A percentile compares a stretch with the other conserved stretches of the same genome.
Conservation (phyloP, 2,888 invertebrate species). For the Drosophila fungiperda region DNA sequence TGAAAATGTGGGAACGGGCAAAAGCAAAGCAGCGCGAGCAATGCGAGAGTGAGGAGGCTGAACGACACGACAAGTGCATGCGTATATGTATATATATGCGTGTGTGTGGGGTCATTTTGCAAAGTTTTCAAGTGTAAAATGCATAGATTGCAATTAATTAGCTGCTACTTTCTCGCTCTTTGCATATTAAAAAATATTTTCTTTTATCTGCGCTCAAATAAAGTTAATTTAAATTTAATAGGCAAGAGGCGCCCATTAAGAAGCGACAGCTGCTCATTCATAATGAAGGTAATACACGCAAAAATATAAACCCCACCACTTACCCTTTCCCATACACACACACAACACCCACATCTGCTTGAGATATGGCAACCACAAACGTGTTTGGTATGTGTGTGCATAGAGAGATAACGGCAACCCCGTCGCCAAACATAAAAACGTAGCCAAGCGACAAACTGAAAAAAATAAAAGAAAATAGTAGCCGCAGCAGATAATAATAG, state of each 20-base stretch:
- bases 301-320: background rate
- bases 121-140: conserved; percentile 55
- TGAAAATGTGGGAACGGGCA: conserved; percentile 28
- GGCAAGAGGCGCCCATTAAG: conserved; percentile 26
- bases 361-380: conserved; percentile 58
- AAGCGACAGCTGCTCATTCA: conserved; percentile 56
- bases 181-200: conserved; percentile 1
- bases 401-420: conserved; percentile 72
- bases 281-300: conserved; percentile 54
- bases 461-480: conserved; percentile 39
- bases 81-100: conserved; percentile 24
- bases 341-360: conserved; percentile 18
- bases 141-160: conserved; percentile 54
- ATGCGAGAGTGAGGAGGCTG: conserved; percentile 44
- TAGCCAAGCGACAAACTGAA: conserved; percentile 65
- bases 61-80: conserved; percentile 64
- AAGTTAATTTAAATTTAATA: conserved; percentile 66
- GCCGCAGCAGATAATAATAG: conserved; percentile 66
- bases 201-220: conserved; percentile 20
- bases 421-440: conserved; percentile 65
- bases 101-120: conserved; percentile 46
- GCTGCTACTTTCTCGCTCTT: conserved; percentile 7
- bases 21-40: conserved; percentile 11
- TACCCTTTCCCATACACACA: conserved; percentile 13
- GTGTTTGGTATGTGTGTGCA: conserved; percentile 26